Evolutionary conservation across 2,888 invertebrate species (phyloP).

Genomic region (Xestia c-nigrum): DNA sequence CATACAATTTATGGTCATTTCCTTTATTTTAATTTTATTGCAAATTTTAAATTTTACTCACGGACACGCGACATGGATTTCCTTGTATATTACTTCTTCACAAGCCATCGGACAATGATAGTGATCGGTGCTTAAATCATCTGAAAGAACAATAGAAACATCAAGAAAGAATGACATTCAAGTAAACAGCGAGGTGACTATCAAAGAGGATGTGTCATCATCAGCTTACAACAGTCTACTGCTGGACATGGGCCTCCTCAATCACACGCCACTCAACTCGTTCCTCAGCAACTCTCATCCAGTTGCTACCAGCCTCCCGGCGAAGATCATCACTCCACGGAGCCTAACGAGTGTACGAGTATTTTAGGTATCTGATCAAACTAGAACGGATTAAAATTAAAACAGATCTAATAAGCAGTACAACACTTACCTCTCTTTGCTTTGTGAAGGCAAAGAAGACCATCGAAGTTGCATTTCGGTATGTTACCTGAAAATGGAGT

Average conservation of each 20-base stretch:
- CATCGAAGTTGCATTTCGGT: constrained; percentile 88
- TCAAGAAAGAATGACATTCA: background rate
- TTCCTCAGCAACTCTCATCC: no score
- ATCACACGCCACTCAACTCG: no score
- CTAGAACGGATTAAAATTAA: background rate
- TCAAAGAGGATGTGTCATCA: background rate
- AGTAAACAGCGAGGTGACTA: background rate
- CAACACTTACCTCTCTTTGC: constrained; percentile 78
- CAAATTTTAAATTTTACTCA: constrained; percentile 72
- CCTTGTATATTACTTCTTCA: constrained; percentile 90
- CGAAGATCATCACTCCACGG: no score
- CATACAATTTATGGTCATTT: no score
- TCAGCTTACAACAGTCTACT: no score
- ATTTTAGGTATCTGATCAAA: background rate
- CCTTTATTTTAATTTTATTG: no score
- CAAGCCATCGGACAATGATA: constrained; percentile 92
- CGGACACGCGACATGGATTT: constrained; percentile 86
- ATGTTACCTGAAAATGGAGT: constrained; percentile 79
- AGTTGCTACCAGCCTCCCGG: no score
- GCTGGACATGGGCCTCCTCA: no score
- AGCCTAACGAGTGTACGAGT: no score
- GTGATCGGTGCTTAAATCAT: constrained; percentile 62
- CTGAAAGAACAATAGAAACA: constrained; percentile 29
- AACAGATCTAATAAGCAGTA: background rate
- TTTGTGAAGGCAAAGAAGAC: constrained; percentile 90